Percentiles rank a stretch among this genome's conserved stretches.
Evolutionary conservation across 2,113 vertebrate species (phyloP).

Genomic region (Equus quagga): DNA sequence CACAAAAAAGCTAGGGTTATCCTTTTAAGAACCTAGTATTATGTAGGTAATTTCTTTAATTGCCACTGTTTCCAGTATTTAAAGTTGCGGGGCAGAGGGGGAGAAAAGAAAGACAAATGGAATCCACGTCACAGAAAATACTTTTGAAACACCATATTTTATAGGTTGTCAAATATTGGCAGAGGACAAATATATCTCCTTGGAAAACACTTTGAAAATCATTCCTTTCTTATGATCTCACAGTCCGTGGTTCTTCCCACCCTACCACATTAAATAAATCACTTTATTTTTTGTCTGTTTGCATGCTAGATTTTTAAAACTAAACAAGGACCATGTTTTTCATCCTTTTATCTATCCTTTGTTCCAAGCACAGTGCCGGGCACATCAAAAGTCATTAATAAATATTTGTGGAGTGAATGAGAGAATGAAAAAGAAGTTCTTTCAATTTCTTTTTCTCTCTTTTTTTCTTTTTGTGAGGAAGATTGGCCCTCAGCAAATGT

Average conservation of each 20-base stretch:
- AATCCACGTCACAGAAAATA: background rate
- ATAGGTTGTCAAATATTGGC: background rate
- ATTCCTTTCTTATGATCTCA: background rate
- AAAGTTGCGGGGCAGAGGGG: background rate
- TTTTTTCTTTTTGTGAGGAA: too few relatives aligned
- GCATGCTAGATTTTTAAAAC: background rate
- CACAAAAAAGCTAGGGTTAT: background rate
- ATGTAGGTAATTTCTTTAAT: background rate
- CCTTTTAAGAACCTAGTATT: background rate
- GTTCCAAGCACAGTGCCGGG: background rate
- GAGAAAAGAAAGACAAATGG: background rate
- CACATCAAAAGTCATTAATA: background rate
- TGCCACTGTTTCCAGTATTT: background rate
- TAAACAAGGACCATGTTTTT: background rate
- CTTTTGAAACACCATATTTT: background rate
- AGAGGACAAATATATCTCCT: background rate
- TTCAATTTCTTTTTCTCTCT: background rate
- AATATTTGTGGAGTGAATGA: background rate
- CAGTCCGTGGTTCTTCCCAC: rapidly evolving
- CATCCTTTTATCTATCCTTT: background rate
- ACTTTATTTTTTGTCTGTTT: background rate
- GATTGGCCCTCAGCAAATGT: too few relatives aligned
- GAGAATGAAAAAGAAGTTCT: background rate
- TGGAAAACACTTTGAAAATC: background rate
- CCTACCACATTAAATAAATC: background rate